Evolutionary conservation across 2,113 vertebrate species (phyloP).

Genomic region (Pseudolaguvia tuberculata): DNA sequence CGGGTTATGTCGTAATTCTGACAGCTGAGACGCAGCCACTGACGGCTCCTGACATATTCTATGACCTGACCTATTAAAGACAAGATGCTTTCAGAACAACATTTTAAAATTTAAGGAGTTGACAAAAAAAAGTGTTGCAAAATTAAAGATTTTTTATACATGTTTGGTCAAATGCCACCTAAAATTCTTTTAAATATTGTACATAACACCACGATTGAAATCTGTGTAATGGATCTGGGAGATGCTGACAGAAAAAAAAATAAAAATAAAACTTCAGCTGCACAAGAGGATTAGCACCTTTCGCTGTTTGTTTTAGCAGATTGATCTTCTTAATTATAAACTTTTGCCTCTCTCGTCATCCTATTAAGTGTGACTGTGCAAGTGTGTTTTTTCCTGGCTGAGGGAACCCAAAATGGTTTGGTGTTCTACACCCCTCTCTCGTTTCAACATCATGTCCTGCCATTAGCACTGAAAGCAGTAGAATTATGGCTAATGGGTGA

Average conservation of each 20-base stretch:
- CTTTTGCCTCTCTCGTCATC: conserved; percentile 41
- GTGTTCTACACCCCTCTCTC: conserved; percentile 40
- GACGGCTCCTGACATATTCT: conserved; percentile 25
- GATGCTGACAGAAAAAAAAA: conserved; percentile 16
- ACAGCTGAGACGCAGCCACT: conserved; percentile 27
- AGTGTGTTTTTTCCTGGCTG: conserved; percentile 48
- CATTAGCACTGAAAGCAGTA: conserved; percentile 43
- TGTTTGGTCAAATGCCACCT: not conserved
- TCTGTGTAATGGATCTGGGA: not conserved
- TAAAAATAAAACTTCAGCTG: conserved; percentile 41
- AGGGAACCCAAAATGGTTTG: conserved; percentile 40
- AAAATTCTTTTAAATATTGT: not conserved
- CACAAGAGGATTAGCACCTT: conserved; percentile 55
- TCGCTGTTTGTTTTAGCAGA: conserved; percentile 55
- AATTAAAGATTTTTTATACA: not conserved
- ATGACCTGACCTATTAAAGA: conserved; percentile 28
- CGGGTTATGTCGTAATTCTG: conserved; percentile 12
- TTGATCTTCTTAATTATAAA: conserved; percentile 61
- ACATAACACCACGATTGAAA: not conserved
- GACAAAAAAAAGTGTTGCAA: not conserved
- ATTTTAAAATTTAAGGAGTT: conserved; percentile 7
- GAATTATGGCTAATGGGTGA: conserved; percentile 50
- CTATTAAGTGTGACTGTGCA: conserved; percentile 29
- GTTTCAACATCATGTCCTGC: conserved; percentile 17
- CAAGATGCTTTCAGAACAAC: conserved; percentile 17